phyloP scores from a whole-genome alignment of 2,113 vertebrate genomes.

The Pygoscelis antarcticus region DNA sequence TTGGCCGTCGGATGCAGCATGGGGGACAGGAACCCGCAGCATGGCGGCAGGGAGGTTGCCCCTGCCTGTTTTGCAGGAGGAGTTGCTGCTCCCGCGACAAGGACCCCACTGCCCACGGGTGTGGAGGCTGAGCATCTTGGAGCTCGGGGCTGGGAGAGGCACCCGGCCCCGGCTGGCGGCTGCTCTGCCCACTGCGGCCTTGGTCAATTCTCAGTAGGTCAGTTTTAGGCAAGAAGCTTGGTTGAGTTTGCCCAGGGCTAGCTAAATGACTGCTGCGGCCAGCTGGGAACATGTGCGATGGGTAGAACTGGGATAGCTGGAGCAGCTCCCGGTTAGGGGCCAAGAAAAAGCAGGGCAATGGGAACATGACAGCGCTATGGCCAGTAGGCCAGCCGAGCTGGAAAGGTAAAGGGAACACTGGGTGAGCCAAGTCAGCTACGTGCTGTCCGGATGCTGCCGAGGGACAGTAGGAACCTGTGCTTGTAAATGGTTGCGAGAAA shows the following conservation, averaged over 20 bases:
- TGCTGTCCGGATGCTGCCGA: background rate
- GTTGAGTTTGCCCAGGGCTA: background rate
- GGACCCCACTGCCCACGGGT: too few relatives aligned
- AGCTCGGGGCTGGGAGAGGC: fast-evolving
- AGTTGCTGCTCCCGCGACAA: fast-evolving
- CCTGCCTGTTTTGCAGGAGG: background rate
- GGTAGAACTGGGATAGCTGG: background rate
- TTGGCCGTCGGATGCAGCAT: fast-evolving
- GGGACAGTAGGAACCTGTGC: background rate
- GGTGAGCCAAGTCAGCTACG: fast-evolving
- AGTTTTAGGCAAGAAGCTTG: background rate
- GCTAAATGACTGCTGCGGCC: background rate
- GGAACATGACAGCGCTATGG: fast-evolving
- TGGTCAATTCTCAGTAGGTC: too few relatives aligned
- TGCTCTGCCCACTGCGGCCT: too few relatives aligned
- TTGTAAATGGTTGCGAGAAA: background rate
- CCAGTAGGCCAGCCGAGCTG: background rate
- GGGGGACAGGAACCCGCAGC: too few relatives aligned
- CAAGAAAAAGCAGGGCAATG: fast-evolving
- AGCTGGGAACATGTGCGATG: fast-evolving
- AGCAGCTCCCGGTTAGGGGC: background rate
- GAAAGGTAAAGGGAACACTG: background rate
- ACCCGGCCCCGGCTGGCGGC: too few relatives aligned
- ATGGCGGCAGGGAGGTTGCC: background rate
- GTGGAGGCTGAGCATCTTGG: too few relatives aligned